phyloP scores from a whole-genome alignment of 2,888 invertebrate species.

The Dusona sp. region DNA sequence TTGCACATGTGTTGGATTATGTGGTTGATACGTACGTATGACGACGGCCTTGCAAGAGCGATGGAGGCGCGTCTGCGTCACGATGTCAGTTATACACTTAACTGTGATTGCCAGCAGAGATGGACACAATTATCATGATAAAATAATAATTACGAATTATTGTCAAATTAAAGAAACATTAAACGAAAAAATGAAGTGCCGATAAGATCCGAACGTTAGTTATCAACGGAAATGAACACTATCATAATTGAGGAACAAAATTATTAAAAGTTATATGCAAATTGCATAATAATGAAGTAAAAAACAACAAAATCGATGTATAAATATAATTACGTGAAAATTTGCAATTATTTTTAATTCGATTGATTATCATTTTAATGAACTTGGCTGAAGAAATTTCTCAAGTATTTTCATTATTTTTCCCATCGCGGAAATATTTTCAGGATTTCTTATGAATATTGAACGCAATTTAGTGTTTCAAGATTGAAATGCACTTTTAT shows the following conservation, averaged over 20 bases:
- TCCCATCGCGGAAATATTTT: not conserved
- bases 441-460: not conserved
- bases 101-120: slow-evolving; percentile 25
- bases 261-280: too few relatives aligned
- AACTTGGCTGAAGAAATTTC: not conserved
- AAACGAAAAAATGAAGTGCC: too few relatives aligned
- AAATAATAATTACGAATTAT: not conserved
- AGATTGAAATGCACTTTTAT: not conserved
- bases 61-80: slow-evolving; percentile 51
- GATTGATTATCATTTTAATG: not conserved
- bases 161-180: not conserved
- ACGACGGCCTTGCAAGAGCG: slow-evolving; percentile 64
- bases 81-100: slow-evolving; percentile 45
- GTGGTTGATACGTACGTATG: slow-evolving; percentile 27
- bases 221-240: too few relatives aligned
- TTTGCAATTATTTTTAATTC: not conserved
- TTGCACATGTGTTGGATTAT: slow-evolving; percentile 1
- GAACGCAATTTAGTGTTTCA: not conserved
- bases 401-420: not conserved
- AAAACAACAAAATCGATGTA: not conserved
- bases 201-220: too few relatives aligned
- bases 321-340: not conserved
- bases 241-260: too few relatives aligned
- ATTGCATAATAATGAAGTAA: too few relatives aligned
- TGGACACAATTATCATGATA: slow-evolving; percentile 7